phyloP scores from a whole-genome alignment of 1,140 invertebrate genomes.

The Lamellibrachia luymesi region DNA sequence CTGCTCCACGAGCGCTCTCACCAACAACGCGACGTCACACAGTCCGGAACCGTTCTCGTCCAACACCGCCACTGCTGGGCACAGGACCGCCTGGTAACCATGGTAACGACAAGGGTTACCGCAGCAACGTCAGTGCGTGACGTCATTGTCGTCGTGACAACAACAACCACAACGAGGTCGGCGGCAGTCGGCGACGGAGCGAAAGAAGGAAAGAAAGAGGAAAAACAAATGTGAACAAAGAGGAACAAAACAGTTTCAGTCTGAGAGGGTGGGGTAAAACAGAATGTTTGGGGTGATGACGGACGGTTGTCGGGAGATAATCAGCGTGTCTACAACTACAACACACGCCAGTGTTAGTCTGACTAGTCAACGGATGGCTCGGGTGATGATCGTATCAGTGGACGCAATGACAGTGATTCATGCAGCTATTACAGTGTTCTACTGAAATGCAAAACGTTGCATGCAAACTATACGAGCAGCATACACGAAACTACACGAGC shows the following conservation, averaged over 20 bases:
- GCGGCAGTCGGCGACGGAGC: background rate
- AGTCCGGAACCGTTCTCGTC: background rate
- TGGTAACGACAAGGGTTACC: background rate
- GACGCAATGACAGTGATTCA: background rate
- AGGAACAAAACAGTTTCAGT: background rate
- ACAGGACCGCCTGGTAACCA: background rate
- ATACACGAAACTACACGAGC: too few relatives aligned
- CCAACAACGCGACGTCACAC: background rate
- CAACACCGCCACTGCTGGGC: background rate
- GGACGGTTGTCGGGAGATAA: background rate
- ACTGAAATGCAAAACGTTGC: background rate
- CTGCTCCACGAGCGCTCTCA: background rate
- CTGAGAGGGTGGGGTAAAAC: background rate
- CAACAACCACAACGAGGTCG: background rate
- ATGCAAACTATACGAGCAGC: background rate
- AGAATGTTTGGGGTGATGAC: background rate
- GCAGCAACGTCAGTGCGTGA: background rate
- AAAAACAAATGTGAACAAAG: background rate
- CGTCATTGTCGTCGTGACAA: background rate
- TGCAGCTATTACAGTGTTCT: background rate
- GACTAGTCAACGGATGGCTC: background rate
- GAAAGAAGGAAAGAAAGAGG: background rate
- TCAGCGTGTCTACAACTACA: background rate
- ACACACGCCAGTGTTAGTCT: background rate
- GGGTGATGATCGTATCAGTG: background rate